Base-by-base conservation (phyloP, 1,140 invertebrate genomes). In the Brachionus koreanus region DNA sequence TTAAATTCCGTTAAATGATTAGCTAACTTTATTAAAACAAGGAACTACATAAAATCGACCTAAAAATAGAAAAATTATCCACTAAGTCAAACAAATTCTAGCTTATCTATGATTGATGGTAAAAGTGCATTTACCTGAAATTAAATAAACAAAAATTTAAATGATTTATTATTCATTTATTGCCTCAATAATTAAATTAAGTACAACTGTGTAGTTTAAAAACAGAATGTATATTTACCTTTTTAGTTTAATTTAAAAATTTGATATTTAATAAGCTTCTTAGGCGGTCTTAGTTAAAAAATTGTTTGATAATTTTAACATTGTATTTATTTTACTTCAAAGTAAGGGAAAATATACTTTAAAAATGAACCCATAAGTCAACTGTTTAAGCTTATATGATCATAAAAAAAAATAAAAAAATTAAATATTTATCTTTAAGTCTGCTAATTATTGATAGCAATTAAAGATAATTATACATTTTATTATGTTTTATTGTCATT, bases 401-500 rank as follows among this genome's bases (percentile, higher is more conserved):
- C 49, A 57, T 65, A 33, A 65, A 65, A 25, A 25, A 25, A 25
- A 25, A 2, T 25, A 19, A 25, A n/a, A 29, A 33, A 65, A 37
- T 65, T 5, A 65, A 65, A 33, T 65, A 65, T 33, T 37, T 33
- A 35, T 29, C 33, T 33, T 23, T 25, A 33, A 65, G 63, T n/a
- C 5, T 33, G 25, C 2, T 57, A 23, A 57, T 57, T 19, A 25
- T 65, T 65, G 25, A 12, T 65, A 33, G 63, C n/a, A 37, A 65
- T 65, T 37, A 65, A 33, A 65, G 63, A 65, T 65, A 65, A 65
- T 65, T 65, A 65, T n/a, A 65, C 33, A 37, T 65, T 65, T 65
- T 72, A 39, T 72, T 39, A 37, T 72, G 13, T 65, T 33, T 65
- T 65, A 57, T 57, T 57, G 49, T 57, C 49, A 57, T 57, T 57